A percentile compares a stretch with the other conserved stretches of the same genome.
These are phyloP conservation scores for Pherbina coryleti DNA, from an alignment of 2,888 invertebrate species.

Conservation along the genomic window DNA sequence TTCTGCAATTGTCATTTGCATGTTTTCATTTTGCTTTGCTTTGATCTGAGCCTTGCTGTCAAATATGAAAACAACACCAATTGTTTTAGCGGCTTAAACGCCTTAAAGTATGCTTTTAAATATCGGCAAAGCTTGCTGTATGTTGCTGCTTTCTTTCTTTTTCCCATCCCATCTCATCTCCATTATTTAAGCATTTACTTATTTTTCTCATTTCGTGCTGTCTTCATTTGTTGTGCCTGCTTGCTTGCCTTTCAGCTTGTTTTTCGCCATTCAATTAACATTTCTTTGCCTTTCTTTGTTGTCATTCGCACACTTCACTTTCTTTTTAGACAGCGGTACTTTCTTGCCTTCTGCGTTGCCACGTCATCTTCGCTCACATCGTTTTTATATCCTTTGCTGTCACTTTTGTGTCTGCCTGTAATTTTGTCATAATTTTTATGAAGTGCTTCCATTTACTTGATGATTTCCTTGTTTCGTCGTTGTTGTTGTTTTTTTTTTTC, in stretches of 20 bases:
- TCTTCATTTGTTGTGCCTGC: background rate
- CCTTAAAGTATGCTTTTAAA: constrained; percentile 23
- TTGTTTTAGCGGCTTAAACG: constrained; percentile 24
- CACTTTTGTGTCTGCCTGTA: constrained; percentile 5
- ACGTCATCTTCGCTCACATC: background rate
- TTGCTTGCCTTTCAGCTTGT: background rate
- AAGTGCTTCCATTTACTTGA: constrained; percentile 6
- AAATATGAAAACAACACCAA: constrained; percentile 15
- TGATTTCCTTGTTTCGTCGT: constrained; percentile 5
- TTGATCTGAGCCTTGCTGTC: constrained; percentile 9
- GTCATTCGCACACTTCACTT: background rate
- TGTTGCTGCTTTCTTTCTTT: background rate
- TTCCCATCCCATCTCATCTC: background rate
- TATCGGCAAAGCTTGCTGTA: background rate
- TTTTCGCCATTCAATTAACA: constrained; percentile 1
- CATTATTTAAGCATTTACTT: background rate
- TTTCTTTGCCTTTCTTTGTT: background rate
- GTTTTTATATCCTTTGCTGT: constrained; percentile 7
- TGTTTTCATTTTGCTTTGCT: background rate
- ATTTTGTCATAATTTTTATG: constrained; percentile 17
- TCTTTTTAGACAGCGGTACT: background rate
- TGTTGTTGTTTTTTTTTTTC: background rate
- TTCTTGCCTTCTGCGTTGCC: background rate
- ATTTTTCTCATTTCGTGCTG: background rate
- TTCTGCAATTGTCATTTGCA: constrained; percentile 2